Percentiles rank a stretch among this genome's conserved stretches.
phyloP scores from a whole-genome alignment of 2,113 vertebrate genomes.

The Seriola dumerili region DNA sequence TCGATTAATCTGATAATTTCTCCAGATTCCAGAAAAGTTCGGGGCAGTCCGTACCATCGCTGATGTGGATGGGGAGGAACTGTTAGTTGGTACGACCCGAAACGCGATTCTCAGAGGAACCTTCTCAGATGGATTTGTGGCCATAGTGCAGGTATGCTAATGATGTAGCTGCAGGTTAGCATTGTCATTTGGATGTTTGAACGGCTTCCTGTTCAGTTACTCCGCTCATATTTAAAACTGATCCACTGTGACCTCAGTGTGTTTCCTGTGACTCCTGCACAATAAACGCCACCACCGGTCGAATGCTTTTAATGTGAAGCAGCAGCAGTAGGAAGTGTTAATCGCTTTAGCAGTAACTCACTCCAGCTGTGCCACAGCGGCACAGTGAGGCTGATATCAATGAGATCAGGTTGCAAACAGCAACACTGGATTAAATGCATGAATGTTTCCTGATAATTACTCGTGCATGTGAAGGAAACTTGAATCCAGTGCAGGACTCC shows the following conservation, averaged over 20 bases:
- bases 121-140: conserved; percentile 88
- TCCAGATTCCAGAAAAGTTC: conserved; percentile 90
- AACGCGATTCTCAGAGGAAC: conserved; percentile 90
- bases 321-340: too few species aligned
- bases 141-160: conserved; percentile 88
- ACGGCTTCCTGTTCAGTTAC: too few species aligned
- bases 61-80: conserved; percentile 86
- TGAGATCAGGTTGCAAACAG: too few species aligned
- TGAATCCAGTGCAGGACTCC: too few species aligned
- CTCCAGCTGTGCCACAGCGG: too few species aligned
- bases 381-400: too few species aligned
- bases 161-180: background rate
- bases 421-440: background rate
- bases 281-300: too few species aligned
- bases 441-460: background rate
- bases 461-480: background rate
- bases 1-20: background rate
- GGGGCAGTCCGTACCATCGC: conserved; percentile 91
- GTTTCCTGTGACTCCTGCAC: too few species aligned
- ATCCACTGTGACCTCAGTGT: too few species aligned
- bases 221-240: too few species aligned
- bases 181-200: background rate
- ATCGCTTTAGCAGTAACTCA: too few species aligned
- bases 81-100: conserved; percentile 92
- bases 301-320: too few species aligned